phyloP scores from a whole-genome alignment of 53 echinoderm and acorn worm species.

The Holothuria leucospilota region DNA sequence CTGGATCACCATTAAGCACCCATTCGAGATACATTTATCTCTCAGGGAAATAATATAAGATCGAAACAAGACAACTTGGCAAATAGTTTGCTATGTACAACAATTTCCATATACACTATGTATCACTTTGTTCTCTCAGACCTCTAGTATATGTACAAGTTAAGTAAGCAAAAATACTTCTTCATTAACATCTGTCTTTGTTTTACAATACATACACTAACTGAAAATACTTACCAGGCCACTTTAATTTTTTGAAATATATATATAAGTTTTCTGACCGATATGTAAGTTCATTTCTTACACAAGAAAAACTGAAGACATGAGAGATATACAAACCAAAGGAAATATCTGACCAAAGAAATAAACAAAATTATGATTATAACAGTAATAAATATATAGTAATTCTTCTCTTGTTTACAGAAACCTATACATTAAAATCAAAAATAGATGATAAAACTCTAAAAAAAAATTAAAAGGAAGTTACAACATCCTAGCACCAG shows the following conservation, averaged over 20 bases:
- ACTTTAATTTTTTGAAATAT: too few relatives aligned
- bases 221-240: too few relatives aligned
- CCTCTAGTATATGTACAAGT: too few relatives aligned
- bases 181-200: too few relatives aligned
- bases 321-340: not conserved
- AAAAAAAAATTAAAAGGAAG: constrained; percentile 4
- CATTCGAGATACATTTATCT: too few relatives aligned
- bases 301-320: too few relatives aligned
- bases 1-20: constrained; percentile 14
- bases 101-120: constrained; percentile 22
- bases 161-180: too few relatives aligned
- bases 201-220: too few relatives aligned
- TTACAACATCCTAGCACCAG: constrained; percentile 15
- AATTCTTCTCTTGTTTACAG: constrained; percentile 33
- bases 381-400: constrained; percentile 34
- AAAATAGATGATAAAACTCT: constrained; percentile 34
- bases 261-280: too few relatives aligned
- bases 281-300: too few relatives aligned
- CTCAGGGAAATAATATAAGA: too few relatives aligned
- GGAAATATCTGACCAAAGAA: not conserved
- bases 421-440: constrained; percentile 33
- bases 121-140: not conserved
- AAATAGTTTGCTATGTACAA: constrained; percentile 27
- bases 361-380: constrained; percentile 17
- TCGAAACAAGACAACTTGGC: constrained; percentile 15